phyloP scores from a whole-genome alignment of 2,888 invertebrate species.

The Uropetala carovei region DNA sequence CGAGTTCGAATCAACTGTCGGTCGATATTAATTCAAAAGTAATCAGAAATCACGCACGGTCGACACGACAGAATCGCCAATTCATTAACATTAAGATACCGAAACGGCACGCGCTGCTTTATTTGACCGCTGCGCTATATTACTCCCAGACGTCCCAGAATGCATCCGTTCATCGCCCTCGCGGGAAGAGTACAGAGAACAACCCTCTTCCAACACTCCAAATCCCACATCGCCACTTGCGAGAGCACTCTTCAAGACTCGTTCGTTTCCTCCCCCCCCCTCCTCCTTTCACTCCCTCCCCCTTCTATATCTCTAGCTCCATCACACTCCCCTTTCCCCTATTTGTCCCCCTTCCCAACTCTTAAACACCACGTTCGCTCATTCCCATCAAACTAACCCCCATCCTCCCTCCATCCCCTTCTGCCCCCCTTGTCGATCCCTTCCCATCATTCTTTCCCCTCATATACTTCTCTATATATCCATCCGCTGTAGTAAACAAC shows the following conservation, averaged over 20 bases:
- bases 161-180: neutral
- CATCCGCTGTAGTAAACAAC: too few species aligned
- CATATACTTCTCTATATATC: too few species aligned
- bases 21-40: too few species aligned
- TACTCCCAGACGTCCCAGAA: neutral
- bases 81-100: too few species aligned
- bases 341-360: neutral
- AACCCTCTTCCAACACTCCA: neutral
- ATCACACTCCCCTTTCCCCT: neutral
- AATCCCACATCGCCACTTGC: neutral
- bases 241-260: neutral
- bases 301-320: neutral
- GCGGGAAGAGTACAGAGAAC: neutral
- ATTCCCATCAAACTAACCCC: too few species aligned
- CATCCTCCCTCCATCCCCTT: too few species aligned
- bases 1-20: too few species aligned
- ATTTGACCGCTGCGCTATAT: neutral
- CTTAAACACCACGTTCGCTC: too few species aligned
- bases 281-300: neutral
- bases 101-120: neutral
- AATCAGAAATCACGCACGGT: too few species aligned
- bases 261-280: neutral
- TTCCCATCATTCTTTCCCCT: too few species aligned
- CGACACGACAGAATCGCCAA: too few species aligned
- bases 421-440: too few species aligned